These are phyloP conservation scores for Gorsachius goisagi DNA, from an alignment of 2,113 vertebrate genomes.

Conservation along the genomic window DNA sequence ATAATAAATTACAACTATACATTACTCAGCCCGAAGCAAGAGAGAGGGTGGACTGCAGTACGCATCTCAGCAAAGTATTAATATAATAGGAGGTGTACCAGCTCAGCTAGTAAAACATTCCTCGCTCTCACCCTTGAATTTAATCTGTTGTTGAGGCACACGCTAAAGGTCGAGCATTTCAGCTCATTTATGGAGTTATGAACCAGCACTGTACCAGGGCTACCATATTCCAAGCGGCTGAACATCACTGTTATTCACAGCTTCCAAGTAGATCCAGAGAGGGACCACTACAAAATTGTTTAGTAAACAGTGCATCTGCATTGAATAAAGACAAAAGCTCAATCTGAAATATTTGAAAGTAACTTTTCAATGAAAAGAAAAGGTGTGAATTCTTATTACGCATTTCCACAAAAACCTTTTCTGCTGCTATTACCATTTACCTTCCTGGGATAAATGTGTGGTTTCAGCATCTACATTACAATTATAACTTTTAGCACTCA, in stretches of 20 bases:
- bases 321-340: conserved; percentile 21
- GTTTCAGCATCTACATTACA: conserved; percentile 38
- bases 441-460: neutral
- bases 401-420: neutral
- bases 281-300: neutral
- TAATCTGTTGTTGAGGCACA: neutral
- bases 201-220: neutral
- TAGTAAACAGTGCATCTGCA: neutral
- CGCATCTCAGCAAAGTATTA: neutral
- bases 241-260: neutral
- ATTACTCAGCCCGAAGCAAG: neutral
- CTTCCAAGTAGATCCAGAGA: neutral
- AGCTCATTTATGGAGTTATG: neutral
- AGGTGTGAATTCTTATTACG: neutral
- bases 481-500: neutral
- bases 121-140: neutral
- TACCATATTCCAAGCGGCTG: neutral
- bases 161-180: neutral
- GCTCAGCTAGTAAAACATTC: neutral
- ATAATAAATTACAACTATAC: neutral
- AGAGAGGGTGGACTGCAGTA: neutral
- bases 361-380: conserved; percentile 9
- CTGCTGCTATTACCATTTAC: neutral
- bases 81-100: neutral
- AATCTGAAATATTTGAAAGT: conserved; percentile 9